Base-by-base conservation (phyloP, 2,888 invertebrate species). In the Drosophila anomelani region DNA sequence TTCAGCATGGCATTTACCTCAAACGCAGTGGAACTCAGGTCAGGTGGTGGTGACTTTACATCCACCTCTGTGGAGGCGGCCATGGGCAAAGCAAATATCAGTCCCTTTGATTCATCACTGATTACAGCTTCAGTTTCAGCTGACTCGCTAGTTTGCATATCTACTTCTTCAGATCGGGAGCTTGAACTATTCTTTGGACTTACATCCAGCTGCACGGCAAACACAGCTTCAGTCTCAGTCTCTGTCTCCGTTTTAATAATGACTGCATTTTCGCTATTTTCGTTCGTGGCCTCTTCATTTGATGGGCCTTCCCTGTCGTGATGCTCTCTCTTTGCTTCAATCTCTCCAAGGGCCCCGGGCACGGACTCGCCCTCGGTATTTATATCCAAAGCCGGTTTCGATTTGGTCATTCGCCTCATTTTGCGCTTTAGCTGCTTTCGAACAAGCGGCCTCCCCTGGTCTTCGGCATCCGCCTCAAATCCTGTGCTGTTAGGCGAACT, bases 401-500 rank as follows among this genome's bases (percentile, higher is more conserved):
- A 17, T 32, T 81, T 81, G 3, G 55, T 23, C 1, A 60, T 61
- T 4, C 88, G 79, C 54, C 79, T 85, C 39, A 76, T 34, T 49
- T 81, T 86, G 3, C 79, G 79, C 34, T 86, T 88, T 1, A 76
- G 9, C 15, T 76, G 73, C 20, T 76, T 79, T 6, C 78, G 77
- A 7, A 38, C 12, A 6, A 49, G 34, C 4, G 49, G 39, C 0
- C 7, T 32, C 1, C 23, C 36, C 38, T 71, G 51, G 51, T 88
- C 79, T 29, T 86, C 88, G 10, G 75, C 79, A 43, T 86, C 88
- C 5, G 79, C 78, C 36, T 88, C 85, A 5, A 86, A 88, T 5
- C 88, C 87, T 1, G 87, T 88, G 32, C 78, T 85, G 43, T 77
- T 83, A 4, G 87, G 89, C n/a, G 89, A 87, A 13, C 64, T 80